phyloP scores from a whole-genome alignment of 2,113 vertebrate genomes.

The Triplophysa dalaica region DNA sequence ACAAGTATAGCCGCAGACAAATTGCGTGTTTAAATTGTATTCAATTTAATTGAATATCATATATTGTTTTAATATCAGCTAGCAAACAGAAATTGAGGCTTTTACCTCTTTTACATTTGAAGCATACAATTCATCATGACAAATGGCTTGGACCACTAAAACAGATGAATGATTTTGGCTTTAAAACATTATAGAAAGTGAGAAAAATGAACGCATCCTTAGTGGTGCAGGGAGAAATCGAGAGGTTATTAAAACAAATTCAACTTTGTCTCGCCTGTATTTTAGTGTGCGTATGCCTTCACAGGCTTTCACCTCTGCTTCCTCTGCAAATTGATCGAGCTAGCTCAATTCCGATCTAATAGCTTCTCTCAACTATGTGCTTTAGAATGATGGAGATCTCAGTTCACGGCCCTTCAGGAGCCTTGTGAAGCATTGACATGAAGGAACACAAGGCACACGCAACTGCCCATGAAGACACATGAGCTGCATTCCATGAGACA shows the following conservation, averaged over 20 bases:
- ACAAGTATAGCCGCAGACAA: not conserved
- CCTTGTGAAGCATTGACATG: constrained; percentile 33
- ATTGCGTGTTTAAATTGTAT: no score
- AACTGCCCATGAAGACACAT: not conserved
- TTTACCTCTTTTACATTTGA: not conserved
- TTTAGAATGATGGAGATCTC: constrained; percentile 34
- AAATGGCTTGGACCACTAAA: not conserved
- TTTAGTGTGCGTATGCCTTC: constrained; percentile 60
- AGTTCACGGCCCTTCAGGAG: constrained; percentile 3
- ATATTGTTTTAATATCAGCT: no score
- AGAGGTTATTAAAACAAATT: constrained; percentile 51
- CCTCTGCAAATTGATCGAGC: constrained; percentile 59
- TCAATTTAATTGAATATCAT: no score
- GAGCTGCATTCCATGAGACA: not conserved
- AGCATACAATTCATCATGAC: not conserved
- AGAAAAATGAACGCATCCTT: not conserved
- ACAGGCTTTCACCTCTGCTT: constrained; percentile 58
- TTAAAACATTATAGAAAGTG: not conserved
- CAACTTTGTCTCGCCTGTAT: constrained; percentile 56
- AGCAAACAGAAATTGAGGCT: not conserved
- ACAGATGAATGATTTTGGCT: not conserved
- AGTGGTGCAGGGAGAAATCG: not conserved
- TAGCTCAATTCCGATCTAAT: constrained; percentile 44
- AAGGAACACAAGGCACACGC: not conserved
- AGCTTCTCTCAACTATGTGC: constrained; percentile 25